A percentile compares a stretch with the other conserved stretches of the same genome.
These are phyloP conservation scores for Riptortus pedestris DNA, from an alignment of 1,140 invertebrate species.

Conservation along the genomic window DNA sequence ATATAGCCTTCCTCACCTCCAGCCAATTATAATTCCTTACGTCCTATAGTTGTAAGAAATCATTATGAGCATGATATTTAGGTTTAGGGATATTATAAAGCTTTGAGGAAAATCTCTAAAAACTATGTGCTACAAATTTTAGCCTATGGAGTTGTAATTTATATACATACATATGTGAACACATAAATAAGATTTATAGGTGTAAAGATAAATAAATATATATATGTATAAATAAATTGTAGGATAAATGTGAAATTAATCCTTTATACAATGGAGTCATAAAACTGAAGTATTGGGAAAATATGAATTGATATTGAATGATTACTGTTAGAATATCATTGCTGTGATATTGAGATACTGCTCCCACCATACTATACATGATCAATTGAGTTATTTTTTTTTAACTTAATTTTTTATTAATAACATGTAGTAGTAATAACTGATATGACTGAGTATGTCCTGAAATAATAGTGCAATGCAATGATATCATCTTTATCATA, in stretches of 20 bases:
- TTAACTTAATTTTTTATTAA: neutral
- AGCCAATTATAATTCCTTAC: neutral
- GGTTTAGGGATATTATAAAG: conserved; percentile 1
- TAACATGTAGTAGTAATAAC: neutral
- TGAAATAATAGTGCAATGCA: neutral
- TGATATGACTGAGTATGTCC: neutral
- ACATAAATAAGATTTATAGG: neutral
- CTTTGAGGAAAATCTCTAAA: conserved; percentile 10
- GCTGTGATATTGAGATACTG: conserved; percentile 15
- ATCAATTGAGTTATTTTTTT: no score
- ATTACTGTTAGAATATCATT: conserved; percentile 12
- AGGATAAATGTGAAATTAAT: neutral
- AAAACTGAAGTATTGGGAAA: neutral
- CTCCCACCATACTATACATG: neutral
- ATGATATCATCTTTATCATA: neutral
- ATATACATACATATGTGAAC: neutral
- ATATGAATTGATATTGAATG: neutral
- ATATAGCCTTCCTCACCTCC: neutral
- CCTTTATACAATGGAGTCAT: neutral
- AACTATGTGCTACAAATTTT: conserved; percentile 1
- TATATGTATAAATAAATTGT: no score
- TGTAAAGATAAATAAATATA: neutral
- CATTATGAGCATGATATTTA: conserved; percentile 10
- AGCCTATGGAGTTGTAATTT: conserved; percentile 1
- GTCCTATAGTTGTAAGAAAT: neutral